Evolutionary conservation across 2,797 vertebrate species (phyloP).

Genomic region (Naso thynnoides): DNA sequence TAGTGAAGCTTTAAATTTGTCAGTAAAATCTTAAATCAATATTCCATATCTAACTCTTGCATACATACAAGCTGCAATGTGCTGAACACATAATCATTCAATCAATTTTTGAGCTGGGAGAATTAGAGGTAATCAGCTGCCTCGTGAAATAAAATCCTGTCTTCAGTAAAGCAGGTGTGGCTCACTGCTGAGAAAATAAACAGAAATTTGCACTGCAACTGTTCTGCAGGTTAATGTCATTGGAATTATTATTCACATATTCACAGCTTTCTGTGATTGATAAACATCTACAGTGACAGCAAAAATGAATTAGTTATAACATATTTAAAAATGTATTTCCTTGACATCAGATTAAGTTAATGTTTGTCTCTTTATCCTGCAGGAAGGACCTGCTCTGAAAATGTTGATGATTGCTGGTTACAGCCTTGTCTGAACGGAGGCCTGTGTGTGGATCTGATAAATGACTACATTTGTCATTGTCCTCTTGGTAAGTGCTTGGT

Average conservation of each 20-base stretch:
- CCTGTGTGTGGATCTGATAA: constrained; percentile 82
- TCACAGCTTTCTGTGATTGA: constrained; percentile 5
- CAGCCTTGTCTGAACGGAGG: constrained; percentile 86
- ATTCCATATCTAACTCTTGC: constrained; percentile 54
- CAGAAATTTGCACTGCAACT: constrained; percentile 15
- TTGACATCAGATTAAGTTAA: constrained; percentile 37
- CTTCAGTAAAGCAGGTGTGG: constrained; percentile 34
- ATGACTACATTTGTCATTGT: constrained; percentile 86
- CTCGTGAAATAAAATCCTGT: constrained; percentile 37
- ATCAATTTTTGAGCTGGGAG: constrained; percentile 37
- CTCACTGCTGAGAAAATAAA: constrained; percentile 34
- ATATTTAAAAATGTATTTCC: constrained; percentile 9
- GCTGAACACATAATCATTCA: constrained; percentile 52
- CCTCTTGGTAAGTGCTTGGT: constrained; percentile 79
- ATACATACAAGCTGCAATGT: constrained; percentile 41
- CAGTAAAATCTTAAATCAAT: constrained; percentile 70
- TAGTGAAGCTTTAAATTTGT: constrained; percentile 66
- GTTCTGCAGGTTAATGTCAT: constrained; percentile 10
- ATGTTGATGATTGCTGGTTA: constrained; percentile 80
- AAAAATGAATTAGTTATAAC: constrained; percentile 13
- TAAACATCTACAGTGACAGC: not conserved
- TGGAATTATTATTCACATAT: constrained; percentile 14
- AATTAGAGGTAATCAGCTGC: constrained; percentile 52
- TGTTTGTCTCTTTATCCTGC: constrained; percentile 58
- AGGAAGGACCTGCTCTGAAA: constrained; percentile 84